These are phyloP conservation scores for Dynastes tityus DNA, from an alignment of 2,888 invertebrate species.

Conservation along the genomic window DNA sequence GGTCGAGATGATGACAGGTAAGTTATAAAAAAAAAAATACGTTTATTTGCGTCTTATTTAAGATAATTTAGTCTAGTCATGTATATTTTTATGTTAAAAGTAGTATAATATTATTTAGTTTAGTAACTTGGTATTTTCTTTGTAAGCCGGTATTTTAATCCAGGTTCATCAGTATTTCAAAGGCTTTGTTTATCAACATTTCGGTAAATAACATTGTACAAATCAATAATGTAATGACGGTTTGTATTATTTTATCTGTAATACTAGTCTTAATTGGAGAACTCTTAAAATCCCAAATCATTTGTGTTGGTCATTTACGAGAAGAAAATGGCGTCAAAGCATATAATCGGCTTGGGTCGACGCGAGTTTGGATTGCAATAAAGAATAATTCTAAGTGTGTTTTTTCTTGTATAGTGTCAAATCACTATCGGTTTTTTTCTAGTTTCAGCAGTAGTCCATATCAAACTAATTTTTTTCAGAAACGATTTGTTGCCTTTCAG, in stretches of 20 bases:
- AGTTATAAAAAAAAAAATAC: conserved; percentile 57
- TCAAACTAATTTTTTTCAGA: conserved; percentile 52
- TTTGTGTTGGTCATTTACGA: conserved; percentile 49
- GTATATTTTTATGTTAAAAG: conserved; percentile 27
- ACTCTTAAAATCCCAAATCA: conserved; percentile 47
- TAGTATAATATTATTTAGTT: conserved; percentile 36
- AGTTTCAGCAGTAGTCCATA: conserved; percentile 53
- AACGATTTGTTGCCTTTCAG: conserved; percentile 50
- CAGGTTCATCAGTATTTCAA: conserved; percentile 52
- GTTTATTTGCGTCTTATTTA: conserved; percentile 12
- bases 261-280: conserved; percentile 46
- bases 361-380: conserved; percentile 47
- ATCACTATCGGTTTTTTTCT: conserved; percentile 48
- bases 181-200: conserved; percentile 50
- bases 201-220: conserved; percentile 46
- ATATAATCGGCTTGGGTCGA: conserved; percentile 48
- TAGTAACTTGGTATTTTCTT: conserved; percentile 41
- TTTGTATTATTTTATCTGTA: conserved; percentile 51
- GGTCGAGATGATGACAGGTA: conserved; percentile 89
- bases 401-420: conserved; percentile 39
- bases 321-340: conserved; percentile 54
- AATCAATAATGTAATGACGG: conserved; percentile 45
- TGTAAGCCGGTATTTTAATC: conserved; percentile 53
- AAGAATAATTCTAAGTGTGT: conserved; percentile 23
- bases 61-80: conserved; percentile 34